These are phyloP conservation scores for Elgonia sp. DNA, from an alignment of 2,888 invertebrate species.

Conservation along the genomic window DNA sequence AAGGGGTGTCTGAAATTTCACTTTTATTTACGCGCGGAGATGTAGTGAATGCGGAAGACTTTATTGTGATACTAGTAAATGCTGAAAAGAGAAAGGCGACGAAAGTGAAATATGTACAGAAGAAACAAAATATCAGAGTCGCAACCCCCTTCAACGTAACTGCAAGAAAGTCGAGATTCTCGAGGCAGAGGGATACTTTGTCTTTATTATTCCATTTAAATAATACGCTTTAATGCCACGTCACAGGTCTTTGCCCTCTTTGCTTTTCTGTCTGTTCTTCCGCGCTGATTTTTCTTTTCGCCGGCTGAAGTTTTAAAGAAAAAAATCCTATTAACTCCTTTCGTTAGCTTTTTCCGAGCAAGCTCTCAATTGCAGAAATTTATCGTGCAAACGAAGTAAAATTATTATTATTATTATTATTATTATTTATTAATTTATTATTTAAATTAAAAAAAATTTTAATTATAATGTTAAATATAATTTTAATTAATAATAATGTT, in stretches of 20 bases:
- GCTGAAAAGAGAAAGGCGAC: constrained; percentile 46
- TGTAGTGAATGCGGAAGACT: constrained; percentile 8
- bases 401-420: too few relatives aligned
- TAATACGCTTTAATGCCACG: constrained; percentile 79
- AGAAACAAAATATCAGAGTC: constrained; percentile 55
- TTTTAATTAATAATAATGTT: too few relatives aligned
- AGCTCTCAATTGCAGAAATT: too few relatives aligned
- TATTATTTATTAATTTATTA: too few relatives aligned
- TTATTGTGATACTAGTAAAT: constrained; percentile 27
- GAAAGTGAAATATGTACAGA: constrained; percentile 63
- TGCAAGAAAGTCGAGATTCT: constrained; percentile 74
- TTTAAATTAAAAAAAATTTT: too few relatives aligned
- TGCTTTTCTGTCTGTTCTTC: constrained; percentile 76
- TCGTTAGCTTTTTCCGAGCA: constrained; percentile 54
- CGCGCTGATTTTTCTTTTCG: constrained; percentile 65
- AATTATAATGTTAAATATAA: too few relatives aligned
- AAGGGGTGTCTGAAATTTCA: constrained; percentile 29
- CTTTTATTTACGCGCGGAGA: constrained; percentile 44
- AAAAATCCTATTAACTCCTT: constrained; percentile 63
- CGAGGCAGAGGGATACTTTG: constrained; percentile 74
- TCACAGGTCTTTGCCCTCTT: constrained; percentile 72
- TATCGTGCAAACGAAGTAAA: too few relatives aligned
- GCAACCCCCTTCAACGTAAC: constrained; percentile 47
- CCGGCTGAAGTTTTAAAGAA: constrained; percentile 63
- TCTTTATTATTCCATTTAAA: constrained; percentile 83